Evolutionary conservation across 2,797 vertebrate species (phyloP).

Genomic region (Myotis pilosus): DNA sequence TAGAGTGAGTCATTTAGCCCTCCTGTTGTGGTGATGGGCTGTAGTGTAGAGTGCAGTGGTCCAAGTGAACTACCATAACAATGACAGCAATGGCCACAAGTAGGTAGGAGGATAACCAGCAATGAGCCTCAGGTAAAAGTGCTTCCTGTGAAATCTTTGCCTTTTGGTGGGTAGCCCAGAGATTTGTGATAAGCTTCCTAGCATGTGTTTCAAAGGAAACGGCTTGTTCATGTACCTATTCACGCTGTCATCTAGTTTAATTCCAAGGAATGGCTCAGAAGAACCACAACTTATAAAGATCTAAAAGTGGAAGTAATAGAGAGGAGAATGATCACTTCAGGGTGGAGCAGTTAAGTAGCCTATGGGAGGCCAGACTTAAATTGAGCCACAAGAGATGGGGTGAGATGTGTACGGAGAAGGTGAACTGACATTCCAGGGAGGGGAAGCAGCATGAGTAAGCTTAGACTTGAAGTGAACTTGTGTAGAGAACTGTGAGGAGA

Average conservation of each 20-base stretch:
- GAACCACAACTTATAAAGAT: not conserved
- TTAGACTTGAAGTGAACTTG: not conserved
- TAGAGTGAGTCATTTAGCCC: not conserved
- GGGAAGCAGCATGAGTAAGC: accelerated
- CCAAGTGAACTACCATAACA: not conserved
- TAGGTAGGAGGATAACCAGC: not conserved
- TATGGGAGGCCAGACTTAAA: not conserved
- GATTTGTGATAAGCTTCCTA: not conserved
- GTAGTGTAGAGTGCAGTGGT: not conserved
- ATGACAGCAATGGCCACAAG: not conserved
- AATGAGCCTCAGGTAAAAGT: not conserved
- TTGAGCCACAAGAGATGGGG: not conserved
- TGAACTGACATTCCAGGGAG: not conserved
- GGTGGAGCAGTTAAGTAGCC: not conserved
- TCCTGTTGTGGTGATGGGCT: not conserved
- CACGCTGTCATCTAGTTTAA: not conserved
- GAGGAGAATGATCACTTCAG: not conserved
- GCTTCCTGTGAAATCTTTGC: not conserved
- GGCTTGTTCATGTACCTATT: not conserved
- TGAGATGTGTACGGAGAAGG: not conserved
- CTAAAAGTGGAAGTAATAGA: not conserved
- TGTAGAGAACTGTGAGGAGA: not conserved
- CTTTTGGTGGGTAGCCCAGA: not conserved
- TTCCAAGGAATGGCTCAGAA: not conserved
- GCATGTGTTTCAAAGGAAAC: not conserved